phyloP scores from a whole-genome alignment of 2,888 invertebrate genomes.

The Gastracanthus pulcherrimus region DNA sequence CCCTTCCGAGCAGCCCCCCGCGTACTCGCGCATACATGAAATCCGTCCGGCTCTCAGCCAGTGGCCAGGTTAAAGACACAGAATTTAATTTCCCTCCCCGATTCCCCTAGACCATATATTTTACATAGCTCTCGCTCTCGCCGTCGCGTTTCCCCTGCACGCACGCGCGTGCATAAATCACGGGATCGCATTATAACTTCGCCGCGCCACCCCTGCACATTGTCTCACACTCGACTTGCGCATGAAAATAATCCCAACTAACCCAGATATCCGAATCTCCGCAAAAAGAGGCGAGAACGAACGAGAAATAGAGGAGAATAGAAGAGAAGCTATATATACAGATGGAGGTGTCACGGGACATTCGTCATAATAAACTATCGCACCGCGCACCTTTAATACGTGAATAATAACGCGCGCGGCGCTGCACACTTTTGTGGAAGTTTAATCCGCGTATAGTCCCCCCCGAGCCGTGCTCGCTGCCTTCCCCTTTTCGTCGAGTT shows the following conservation, averaged over 20 bases:
- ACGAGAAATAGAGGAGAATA: not conserved
- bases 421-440: conserved; percentile 14
- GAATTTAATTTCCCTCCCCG: conserved; percentile 37
- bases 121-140: conserved; percentile 14
- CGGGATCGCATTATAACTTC: not conserved
- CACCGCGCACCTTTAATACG: too few relatives aligned
- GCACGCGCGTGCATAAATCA: conserved; percentile 1
- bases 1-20: not conserved
- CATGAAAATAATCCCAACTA: not conserved
- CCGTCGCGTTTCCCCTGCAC: too few relatives aligned
- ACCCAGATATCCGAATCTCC: conserved; percentile 2
- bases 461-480: not conserved
- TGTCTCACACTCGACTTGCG: not conserved
- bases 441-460: conserved; percentile 2
- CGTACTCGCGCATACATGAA: not conserved
- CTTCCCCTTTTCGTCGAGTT: not conserved
- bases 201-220: too few relatives aligned
- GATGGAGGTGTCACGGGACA: not conserved
- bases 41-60: not conserved
- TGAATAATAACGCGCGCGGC: conserved; percentile 24
- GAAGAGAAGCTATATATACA: too few relatives aligned
- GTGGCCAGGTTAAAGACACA: conserved; percentile 3
- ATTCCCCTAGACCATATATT: conserved; percentile 18
- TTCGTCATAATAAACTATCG: not conserved
- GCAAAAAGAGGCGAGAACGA: not conserved